Evolutionary conservation across 2,888 invertebrate genomes (phyloP), one percentile per base, ranked within the genome.

Genomic region (Psylliodes chrysocephalus): DNA sequence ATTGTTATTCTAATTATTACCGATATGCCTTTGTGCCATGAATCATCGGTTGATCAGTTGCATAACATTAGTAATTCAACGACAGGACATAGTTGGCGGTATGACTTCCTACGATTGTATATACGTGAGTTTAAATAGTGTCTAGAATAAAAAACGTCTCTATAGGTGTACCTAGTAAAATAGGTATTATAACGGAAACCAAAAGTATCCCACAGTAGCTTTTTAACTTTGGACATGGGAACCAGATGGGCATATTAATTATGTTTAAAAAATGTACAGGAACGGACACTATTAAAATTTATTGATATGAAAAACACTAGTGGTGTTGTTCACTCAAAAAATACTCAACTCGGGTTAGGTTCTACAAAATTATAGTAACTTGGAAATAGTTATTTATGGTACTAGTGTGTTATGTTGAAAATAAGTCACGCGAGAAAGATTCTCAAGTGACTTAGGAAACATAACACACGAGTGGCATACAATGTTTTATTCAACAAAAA

Each of bases 61-160:
- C 59, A 40, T 59, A 59, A 59, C 40, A 59, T 59, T 49, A 56
- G 17, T 28, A 40, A 49, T 51, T 59, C 49, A 59, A 49, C 25
- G 49, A 38, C 40, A 51, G 59, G 59, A 51, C 59, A 40, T 40
- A 25, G 59, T 59, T 59, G 59, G 59, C 49, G 59, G 59, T 59
- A 59, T 18, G 15, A 59, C 59, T 59, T 59, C 59, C 59, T 59
- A 59, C 51, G 49, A 59, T 59, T 59, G 59, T 59, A 30, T 22
- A n/a, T n/a, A n/a, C n/a, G 49, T 28, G 25, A 30, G 15, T 49
- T 49, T 59, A 51, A 49, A 19, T 30, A 51, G 38, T 57, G 57
- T 40, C 57, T 49, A 49, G 57, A 57, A 59, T 59, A 40, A 59
- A 57, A 46, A 46, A 30, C n/a, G 14, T 49, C n/a, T 30, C 28